Evolutionary conservation across 2,797 vertebrate genomes (phyloP).

Genomic region (Fistularia commersonii): DNA sequence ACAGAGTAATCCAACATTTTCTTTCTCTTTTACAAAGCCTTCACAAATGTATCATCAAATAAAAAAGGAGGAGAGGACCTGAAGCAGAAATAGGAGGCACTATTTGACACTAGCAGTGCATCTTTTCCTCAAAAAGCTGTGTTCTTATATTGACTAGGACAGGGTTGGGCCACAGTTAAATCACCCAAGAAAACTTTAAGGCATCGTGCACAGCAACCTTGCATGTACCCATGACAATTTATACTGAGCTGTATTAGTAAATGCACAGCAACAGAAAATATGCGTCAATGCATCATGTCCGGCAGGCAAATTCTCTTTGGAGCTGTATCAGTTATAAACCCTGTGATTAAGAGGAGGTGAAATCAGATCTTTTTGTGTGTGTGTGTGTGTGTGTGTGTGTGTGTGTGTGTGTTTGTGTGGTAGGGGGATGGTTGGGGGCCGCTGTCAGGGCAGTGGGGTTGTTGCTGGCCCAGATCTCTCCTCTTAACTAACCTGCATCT

Average conservation of each 20-base stretch:
- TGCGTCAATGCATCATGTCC: conserved; percentile 4
- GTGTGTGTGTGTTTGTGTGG: no score
- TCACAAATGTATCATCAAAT: no score
- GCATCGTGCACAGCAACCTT: conserved; percentile 12
- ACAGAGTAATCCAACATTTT: no score
- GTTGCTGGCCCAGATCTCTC: conserved; percentile 62
- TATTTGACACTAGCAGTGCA: no score
- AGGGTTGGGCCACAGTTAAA: no score
- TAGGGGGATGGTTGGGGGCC: conserved; percentile 5
- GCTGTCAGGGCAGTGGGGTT: conserved; percentile 66
- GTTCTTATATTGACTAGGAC: no score
- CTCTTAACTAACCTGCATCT: conserved; percentile 86
- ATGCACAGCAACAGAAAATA: conserved; percentile 16
- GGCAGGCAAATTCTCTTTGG: neutral
- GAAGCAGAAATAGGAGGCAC: no score
- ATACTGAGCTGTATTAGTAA: conserved; percentile 26
- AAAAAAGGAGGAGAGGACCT: no score
- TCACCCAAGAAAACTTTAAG: neutral
- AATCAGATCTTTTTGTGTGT: conserved; percentile 44
- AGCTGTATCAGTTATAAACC: conserved; percentile 16
- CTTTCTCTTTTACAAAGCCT: no score
- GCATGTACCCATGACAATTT: conserved; percentile 3
- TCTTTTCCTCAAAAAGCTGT: no score
- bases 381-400: no score
- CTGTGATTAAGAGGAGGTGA: conserved; percentile 13